Conservation (phyloP, 2,113 vertebrate genomes). For the Physeter macrocephalus region DNA sequence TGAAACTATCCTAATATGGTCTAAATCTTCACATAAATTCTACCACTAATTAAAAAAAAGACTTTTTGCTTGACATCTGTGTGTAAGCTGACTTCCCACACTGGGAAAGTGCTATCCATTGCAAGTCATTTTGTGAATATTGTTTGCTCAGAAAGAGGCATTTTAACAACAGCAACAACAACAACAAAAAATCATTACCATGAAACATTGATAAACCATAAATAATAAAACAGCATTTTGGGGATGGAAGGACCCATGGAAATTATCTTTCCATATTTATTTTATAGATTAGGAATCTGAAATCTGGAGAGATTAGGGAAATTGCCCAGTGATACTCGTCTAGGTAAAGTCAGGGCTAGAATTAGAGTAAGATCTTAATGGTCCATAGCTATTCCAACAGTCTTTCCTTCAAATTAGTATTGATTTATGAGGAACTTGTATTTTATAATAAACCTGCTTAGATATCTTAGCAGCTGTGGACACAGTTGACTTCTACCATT, state of each 20-base stretch:
- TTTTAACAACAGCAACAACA: not conserved
- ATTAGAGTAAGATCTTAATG: not conserved
- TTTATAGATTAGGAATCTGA: not conserved
- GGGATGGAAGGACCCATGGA: not conserved
- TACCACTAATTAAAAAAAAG: not conserved
- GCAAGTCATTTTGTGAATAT: not conserved
- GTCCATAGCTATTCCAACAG: not conserved
- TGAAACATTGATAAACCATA: not conserved
- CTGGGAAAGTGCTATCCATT: not conserved
- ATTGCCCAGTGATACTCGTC: not conserved
- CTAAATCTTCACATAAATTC: not conserved
- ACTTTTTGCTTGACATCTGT: not conserved
- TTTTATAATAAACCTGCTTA: not conserved
- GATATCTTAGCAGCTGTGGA: not conserved
- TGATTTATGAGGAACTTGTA: not conserved
- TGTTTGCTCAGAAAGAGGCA: not conserved
- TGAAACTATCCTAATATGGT: not conserved
- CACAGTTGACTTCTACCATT: not conserved
- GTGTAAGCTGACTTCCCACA: not conserved
- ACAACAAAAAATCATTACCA: not conserved
- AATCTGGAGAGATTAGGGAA: not conserved
- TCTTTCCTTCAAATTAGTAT: not conserved
- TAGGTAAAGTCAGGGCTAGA: not conserved
- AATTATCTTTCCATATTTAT: not conserved
- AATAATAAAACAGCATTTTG: not conserved